phyloP scores from a whole-genome alignment of 2,113 vertebrate genomes.

The Phalacrocorax pelagicus region DNA sequence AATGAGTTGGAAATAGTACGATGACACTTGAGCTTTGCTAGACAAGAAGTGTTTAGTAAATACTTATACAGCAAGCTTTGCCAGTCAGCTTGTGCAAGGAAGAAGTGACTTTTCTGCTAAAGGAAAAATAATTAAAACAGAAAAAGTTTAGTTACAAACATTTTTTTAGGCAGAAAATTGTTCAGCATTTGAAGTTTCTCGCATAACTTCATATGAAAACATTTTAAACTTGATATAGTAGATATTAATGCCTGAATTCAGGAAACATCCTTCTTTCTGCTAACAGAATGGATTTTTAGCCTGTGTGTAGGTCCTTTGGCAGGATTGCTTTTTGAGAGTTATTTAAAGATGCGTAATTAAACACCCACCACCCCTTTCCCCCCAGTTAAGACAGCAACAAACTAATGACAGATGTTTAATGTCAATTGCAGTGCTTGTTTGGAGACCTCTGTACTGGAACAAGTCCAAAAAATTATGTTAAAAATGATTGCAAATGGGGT shows the following conservation, averaged over 20 bases:
- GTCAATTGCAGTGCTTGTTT: not conserved
- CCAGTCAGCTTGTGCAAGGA: not conserved
- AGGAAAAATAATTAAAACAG: not conserved
- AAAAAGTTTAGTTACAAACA: not conserved
- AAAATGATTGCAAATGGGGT: not conserved
- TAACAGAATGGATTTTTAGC: not conserved
- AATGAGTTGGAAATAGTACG: not conserved
- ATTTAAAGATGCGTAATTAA: not conserved
- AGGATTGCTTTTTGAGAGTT: not conserved
- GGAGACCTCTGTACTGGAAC: not conserved
- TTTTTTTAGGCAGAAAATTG: not conserved
- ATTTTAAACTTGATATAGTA: not conserved
- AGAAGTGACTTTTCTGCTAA: not conserved
- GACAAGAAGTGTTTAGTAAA: not conserved
- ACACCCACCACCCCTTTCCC: not conserved
- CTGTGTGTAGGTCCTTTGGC: not conserved
- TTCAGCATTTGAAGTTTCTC: not conserved
- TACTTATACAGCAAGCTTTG: not conserved
- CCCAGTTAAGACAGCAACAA: not conserved
- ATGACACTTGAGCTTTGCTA: not conserved
- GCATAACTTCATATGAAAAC: not conserved
- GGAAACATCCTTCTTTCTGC: not conserved
- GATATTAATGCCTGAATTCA: not conserved
- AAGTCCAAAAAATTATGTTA: not conserved
- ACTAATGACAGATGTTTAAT: not conserved